Evolutionary conservation across 1,140 invertebrate genomes (phyloP).

Genomic region (Zaprionus tsacasi): DNA sequence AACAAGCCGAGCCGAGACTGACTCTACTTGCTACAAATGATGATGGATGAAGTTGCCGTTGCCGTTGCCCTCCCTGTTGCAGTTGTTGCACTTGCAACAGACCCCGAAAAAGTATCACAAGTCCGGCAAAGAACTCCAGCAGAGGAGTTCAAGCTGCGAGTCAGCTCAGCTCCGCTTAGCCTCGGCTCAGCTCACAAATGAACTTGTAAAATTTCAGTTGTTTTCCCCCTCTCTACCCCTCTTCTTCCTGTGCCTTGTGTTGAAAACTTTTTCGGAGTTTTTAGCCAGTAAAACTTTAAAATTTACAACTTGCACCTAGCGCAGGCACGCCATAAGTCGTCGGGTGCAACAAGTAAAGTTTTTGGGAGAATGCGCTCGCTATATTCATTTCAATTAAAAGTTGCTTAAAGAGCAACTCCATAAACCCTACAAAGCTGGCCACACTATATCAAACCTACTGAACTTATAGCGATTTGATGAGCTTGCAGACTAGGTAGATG

Average conservation of each 20-base stretch:
- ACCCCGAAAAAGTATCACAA: conserved; percentile 26
- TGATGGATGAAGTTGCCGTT: conserved; percentile 56
- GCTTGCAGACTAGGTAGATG: too few species aligned
- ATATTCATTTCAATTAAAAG: conserved; percentile 55
- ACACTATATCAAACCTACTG: neutral
- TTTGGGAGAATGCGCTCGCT: conserved; percentile 1
- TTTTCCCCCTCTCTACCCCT: neutral
- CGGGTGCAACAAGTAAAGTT: conserved; percentile 46
- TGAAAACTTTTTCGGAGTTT: conserved; percentile 36
- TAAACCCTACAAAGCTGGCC: neutral
- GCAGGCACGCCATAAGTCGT: conserved; percentile 27
- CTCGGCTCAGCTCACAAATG: conserved; percentile 39
- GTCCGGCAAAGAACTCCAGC: conserved; percentile 31
- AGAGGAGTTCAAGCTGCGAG: conserved; percentile 46
- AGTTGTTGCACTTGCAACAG: neutral
- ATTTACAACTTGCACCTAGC: conserved; percentile 49
- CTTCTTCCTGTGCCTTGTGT: conserved; percentile 2
- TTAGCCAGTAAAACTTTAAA: conserved; percentile 40
- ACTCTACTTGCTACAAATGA: conserved; percentile 35
- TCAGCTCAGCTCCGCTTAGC: conserved; percentile 42
- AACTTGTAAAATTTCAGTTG: conserved; percentile 50
- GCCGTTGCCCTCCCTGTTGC: neutral
- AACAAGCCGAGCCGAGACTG: conserved; percentile 19
- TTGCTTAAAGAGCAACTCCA: conserved; percentile 15
- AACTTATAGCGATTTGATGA: conserved; percentile 9